Evolutionary conservation across 2,113 vertebrate genomes (phyloP), one percentile per base, ranked within the genome.

Genomic region (Channa maculata): DNA sequence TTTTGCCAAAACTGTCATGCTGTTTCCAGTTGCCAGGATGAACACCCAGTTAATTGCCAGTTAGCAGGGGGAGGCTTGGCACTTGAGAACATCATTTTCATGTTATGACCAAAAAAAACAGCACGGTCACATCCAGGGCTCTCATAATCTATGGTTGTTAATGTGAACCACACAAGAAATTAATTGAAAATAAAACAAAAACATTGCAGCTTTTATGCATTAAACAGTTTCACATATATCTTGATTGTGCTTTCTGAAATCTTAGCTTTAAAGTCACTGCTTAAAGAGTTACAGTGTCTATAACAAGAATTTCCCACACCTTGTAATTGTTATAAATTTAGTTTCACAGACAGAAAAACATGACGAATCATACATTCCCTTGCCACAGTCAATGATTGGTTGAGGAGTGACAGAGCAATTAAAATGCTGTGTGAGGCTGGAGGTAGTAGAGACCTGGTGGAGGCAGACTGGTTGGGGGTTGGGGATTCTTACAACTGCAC

Each of bases 401-500:
- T 71, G 15, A n/a, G 2, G 15, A 37, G 10, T 13, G 51, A 60
- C 34, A 7, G 39, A n/a, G 24, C 12, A 38, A 53, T 36, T 52
- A 38, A 24, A 49, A 63, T 51, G 46, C 48, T 62, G 39, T 55
- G 54, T 65, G 15, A 82, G 39, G 64, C 72, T 59, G 15, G 77
- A 65, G 65, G 80, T 81, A 73, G 59, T 61, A 82, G 39, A 43
- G 45, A 52, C 43, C 34, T 34, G 53, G 66, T 68, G 53, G 38
- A n/a, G 43, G 55, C 51, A 41, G 57, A 68, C 57, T 33, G 74
- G 52, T 36, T 49, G 71, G 64, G 9, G 63, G 59, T 80, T 71
- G 65, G 65, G 37, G 67, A 72, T 66, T 79, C 70, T 80, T 84
- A 88, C 90, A 91, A 86, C 88, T 91, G 85, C 80, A 76, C 14